Base-by-base conservation (phyloP, 2,113 vertebrate genomes). In the Nycticorax nycticorax region DNA sequence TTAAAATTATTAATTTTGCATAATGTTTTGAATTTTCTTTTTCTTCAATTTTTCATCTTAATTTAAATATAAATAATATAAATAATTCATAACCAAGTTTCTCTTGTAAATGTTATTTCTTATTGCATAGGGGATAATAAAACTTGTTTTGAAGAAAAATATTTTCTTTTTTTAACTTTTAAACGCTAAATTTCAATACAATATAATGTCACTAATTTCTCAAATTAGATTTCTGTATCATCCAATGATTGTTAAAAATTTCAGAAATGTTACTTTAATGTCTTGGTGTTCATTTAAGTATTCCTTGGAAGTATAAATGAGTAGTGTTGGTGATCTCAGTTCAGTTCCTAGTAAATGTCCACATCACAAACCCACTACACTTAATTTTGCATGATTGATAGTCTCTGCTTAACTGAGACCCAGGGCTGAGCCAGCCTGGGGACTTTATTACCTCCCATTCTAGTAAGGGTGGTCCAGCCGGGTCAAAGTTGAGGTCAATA, bases 401-500 rank as follows among this genome's bases (percentile, higher is more conserved):
- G 95, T 96, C 96, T 97, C 96, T 41, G 95, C 79, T 97, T 95
- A 97, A 95, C 96, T 96, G 96, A 98, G 96, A 96, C 91, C 93
- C 89, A 95, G 92, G 82, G 81, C 93, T 96, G 86, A 98, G 96
- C 95, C 96, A 95, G 96, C 91, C 97, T 88, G 79, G 83, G 55
- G 92, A 97, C 97, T 98, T 98, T 98, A 98, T 98, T 98, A 96
- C 98, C 98, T 97, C 95, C 85, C 84, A 90, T 98, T 98, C 97
- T 97, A 97, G 88, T 96, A 97, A 98, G 98, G 98, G 98, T 98
- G 98, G 98, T 98, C 98, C 95, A 97, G 81, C 89, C 96, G 97
- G 98, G 98, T 98, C 98, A 98, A 98, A 98, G 97, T 98, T 95
- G 98, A 98, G 98, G 98, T 98, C 98, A 98, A 97, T 96, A 97